A percentile compares a stretch with the other conserved stretches of the same genome.
These are phyloP conservation scores for Cataglyphis hispanica DNA, from an alignment of 1,140 invertebrate species.

Conservation along the genomic window DNA sequence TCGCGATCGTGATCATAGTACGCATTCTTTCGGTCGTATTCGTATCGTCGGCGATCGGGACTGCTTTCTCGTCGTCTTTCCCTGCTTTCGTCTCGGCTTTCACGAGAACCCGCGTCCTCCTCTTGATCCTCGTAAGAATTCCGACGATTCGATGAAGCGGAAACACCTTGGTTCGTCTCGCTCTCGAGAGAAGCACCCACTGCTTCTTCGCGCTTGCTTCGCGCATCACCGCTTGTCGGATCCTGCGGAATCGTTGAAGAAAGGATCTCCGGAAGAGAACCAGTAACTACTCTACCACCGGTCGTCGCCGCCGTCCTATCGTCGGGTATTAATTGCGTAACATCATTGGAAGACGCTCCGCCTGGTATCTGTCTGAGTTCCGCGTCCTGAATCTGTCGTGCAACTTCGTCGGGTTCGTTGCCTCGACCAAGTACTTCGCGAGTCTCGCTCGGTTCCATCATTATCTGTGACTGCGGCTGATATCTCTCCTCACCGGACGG, in stretches of 20 bases:
- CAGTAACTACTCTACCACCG: constrained; percentile 82
- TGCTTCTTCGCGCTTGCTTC: constrained; percentile 84
- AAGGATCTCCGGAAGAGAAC: constrained; percentile 81
- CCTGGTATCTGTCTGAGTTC: constrained; percentile 82
- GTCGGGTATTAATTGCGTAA: constrained; percentile 67
- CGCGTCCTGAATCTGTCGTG: constrained; percentile 72
- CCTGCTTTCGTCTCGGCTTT: constrained; percentile 83
- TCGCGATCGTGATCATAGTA: constrained; percentile 83
- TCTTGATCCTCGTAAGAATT: constrained; percentile 84
- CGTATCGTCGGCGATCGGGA: constrained; percentile 80
- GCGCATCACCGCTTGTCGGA: constrained; percentile 74
- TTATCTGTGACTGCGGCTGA: constrained; percentile 70
- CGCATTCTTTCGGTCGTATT: constrained; percentile 81
- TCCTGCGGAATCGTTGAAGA: constrained; percentile 77
- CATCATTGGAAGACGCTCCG: constrained; percentile 81
- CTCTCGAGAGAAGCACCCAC: constrained; percentile 82
- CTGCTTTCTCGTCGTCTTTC: constrained; percentile 82
- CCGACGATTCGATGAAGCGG: constrained; percentile 78
- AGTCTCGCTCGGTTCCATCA: constrained; percentile 75
- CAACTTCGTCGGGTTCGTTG: constrained; percentile 78
- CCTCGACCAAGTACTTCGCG: constrained; percentile 83
- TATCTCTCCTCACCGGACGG: constrained; percentile 83
- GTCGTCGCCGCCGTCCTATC: constrained; percentile 71
- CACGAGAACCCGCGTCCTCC: constrained; percentile 83
- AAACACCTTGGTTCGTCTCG: constrained; percentile 75